Evolutionary conservation across 2,888 invertebrate species (phyloP).

Genomic region (Noctua janthina): DNA sequence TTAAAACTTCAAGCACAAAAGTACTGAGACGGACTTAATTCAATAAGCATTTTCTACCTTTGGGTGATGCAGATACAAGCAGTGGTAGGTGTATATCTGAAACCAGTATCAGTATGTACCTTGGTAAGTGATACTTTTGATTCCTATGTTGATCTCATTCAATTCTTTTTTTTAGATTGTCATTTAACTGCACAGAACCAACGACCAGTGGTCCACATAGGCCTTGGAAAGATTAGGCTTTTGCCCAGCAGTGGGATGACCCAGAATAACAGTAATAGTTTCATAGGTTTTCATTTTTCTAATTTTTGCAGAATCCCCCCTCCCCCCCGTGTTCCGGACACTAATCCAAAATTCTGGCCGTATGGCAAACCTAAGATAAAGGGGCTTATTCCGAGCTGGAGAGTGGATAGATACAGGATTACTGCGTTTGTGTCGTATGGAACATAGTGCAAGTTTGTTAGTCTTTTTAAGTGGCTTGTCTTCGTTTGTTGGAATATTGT

Average conservation of each 20-base stretch:
- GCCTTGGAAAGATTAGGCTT: too few species aligned
- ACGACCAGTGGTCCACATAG: too few species aligned
- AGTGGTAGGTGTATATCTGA: too few species aligned
- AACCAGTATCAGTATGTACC: too few species aligned
- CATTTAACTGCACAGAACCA: not conserved
- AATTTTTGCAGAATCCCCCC: not conserved
- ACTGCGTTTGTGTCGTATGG: slow-evolving; percentile 21
- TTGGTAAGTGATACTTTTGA: not conserved
- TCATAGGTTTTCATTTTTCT: not conserved
- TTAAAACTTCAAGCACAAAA: too few species aligned
- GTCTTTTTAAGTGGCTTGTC: slow-evolving; percentile 19
- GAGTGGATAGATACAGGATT: slow-evolving; percentile 22
- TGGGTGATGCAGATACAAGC: too few species aligned
- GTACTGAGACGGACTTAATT: too few species aligned
- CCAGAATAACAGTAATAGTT: not conserved
- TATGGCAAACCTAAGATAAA: slow-evolving; percentile 36
- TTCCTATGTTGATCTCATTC: not conserved
- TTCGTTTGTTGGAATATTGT: slow-evolving; percentile 7
- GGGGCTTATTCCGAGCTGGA: slow-evolving; percentile 48
- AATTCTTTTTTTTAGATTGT: not conserved
- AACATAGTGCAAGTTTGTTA: slow-evolving; percentile 26
- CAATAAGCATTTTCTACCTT: too few species aligned
- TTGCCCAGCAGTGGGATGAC: too few species aligned
- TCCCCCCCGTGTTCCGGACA: not conserved
- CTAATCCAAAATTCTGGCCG: not conserved